Base-by-base conservation (phyloP, 1,140 invertebrate genomes). In the Euschistus heros region DNA sequence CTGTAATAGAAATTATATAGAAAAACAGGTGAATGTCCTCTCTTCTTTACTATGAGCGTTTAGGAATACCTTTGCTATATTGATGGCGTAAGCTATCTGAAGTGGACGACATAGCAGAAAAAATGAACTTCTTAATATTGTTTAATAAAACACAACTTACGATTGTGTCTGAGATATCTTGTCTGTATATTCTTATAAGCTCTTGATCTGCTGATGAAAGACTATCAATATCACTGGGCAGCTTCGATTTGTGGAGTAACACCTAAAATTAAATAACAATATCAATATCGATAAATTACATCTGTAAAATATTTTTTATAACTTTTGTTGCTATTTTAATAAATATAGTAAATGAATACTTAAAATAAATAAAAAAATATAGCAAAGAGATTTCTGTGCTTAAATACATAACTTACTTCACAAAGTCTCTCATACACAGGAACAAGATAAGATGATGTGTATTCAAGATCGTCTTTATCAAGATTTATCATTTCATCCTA, bases 91-190 rank as follows among this genome's bases (percentile, higher is more conserved):
- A 30, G 30, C 8, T 5, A 8, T 30, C 8, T 5, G 33, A 37
- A 10, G 33, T 13, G 6, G 10, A 37, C 33, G 10, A 37, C 6
- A 37, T 10, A 1, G 10, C 5, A 10, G 13, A 37, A 37, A 6
- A 6, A 13, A 10, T 37, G 13, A 37, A 47, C 18, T 17, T 4
- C 42, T 44, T 10, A 7, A 44, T 44, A 17, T 18, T 18, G 2
- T 20, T 22, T 7, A 59, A 59, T 33, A n/a, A 33, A 24, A 59
- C n/a, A 59, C 8, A 52, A 74, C 77, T 78, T 74, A 88, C 85
- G 73, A 94, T 84, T 24, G 89, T 91, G 75, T 97, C 92, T 0
- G 88, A 85, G 54, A 92, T 87, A 70, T 96, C 93, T 76, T 94
- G 91, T 62, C 93, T 79, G 73, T 96, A 96, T 76, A 92, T 94